Evolutionary conservation across 1,140 invertebrate genomes (phyloP), one percentile per base, ranked within the genome.

Genomic region (Anthonomus grandis): DNA sequence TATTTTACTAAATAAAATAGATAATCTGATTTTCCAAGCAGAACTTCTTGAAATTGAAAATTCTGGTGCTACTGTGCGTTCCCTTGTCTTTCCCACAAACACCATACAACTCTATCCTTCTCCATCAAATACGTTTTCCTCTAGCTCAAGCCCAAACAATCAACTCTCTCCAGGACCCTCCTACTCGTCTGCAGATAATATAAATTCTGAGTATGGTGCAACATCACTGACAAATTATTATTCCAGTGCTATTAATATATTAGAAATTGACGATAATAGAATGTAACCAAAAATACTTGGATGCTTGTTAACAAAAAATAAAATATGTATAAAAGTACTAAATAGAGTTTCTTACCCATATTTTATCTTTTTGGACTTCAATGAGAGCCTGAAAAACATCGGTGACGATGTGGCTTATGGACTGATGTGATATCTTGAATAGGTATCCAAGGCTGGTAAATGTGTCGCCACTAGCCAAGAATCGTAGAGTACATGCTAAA

Each of bases 401-500:
- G 12, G 53, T 60, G 17, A 67, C 55, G 34, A 64, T 62, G n/a
- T 31, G 38, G 13, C 38, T 56, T 23, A 67, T 69, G n/a, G 48
- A 37, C 46, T 64, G 63, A 45, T 61, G 57, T 59, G 67, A 69
- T 44, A 69, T 60, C 51, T 58, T 62, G 41, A 63, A 67, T 41
- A 64, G 41, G 58, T 58, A 62, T 17, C 50, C 45, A 19, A 69
- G 51, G 45, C 59, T 64, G 17, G 31, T 58, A 59, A n/a, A n/a
- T n/a, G n/a, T n/a, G n/a, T n/a, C n/a, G n/a, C n/a, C n/a, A n/a
- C n/a, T n/a, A n/a, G n/a, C 64, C 18, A 68, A 59, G 57, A 61
- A 70, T 57, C 65, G 55, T 21, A 70, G 48, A 41, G 69, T 68
- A 10, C 69, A 17, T 37, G 57, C 49, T 47, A 70, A 53, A 38